phyloP scores from a whole-genome alignment of 2,888 invertebrate genomes.

The Odontocolon sp. region DNA sequence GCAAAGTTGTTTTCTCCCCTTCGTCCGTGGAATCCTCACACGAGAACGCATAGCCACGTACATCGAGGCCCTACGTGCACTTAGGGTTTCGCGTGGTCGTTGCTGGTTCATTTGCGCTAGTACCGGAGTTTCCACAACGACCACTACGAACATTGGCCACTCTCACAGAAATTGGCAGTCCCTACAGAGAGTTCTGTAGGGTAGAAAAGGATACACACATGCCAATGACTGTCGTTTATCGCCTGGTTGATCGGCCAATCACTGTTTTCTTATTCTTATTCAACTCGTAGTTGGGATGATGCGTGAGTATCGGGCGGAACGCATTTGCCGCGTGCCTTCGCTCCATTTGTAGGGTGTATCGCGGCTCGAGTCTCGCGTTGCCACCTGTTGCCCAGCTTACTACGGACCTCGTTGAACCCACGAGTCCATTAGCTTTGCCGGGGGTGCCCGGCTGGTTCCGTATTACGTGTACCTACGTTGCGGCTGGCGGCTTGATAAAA shows the following conservation, averaged over 20 bases:
- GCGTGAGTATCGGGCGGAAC: conserved; percentile 25
- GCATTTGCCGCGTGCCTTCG: conserved; percentile 37
- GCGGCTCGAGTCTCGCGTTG: conserved; percentile 30
- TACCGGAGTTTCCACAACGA: too few species aligned
- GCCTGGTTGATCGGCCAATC: too few species aligned
- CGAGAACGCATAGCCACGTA: not conserved
- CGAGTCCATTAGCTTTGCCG: conserved; percentile 73
- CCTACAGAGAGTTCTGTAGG: too few species aligned
- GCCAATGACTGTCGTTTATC: too few species aligned
- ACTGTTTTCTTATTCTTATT: not conserved
- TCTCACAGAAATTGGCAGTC: too few species aligned
- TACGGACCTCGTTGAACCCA: conserved; percentile 49
- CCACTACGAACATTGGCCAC: too few species aligned
- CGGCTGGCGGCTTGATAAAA: conserved; percentile 67
- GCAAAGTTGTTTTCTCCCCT: not conserved
- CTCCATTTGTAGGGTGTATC: conserved; percentile 35
- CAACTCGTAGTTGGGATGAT: conserved; percentile 9
- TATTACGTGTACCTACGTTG: conserved; percentile 63
- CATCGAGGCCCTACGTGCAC: conserved; percentile 22
- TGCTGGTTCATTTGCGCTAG: not conserved
- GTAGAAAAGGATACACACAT: too few species aligned
- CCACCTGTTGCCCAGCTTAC: conserved; percentile 49
- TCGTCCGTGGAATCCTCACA: not conserved
- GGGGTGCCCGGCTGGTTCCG: conserved; percentile 58
- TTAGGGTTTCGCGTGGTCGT: not conserved